Evolutionary conservation across 2,888 invertebrate genomes (phyloP), one percentile per base, ranked within the genome.

Genomic region (Polymixis flavicincta): DNA sequence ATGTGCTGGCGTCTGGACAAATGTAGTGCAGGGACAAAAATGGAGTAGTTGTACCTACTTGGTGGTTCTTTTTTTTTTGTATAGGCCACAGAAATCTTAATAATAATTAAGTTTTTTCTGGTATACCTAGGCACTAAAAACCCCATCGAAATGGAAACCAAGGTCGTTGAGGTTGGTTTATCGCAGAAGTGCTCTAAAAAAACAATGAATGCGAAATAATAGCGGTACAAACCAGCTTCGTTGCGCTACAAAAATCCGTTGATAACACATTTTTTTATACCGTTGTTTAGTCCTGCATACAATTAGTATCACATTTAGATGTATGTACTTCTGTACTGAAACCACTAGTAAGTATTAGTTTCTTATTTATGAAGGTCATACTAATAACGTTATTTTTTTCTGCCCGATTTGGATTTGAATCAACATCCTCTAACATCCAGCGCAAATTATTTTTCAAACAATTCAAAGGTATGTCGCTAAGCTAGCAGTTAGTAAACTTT

Each of bases 81-180:
- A n/a, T n/a, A n/a, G n/a, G n/a, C n/a, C n/a, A n/a, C n/a, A n/a
- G n/a, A n/a, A n/a, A n/a, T n/a, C n/a, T n/a, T n/a, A n/a, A n/a
- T n/a, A n/a, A n/a, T n/a, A n/a, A n/a, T n/a, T n/a, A n/a, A n/a
- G n/a, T n/a, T n/a, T n/a, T n/a, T n/a, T n/a, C n/a, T n/a, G 13
- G 7, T n/a, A 0, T 17, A n/a, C n/a, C n/a, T n/a, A 65, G 17
- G 11, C n/a, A 60, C 32, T 63, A 59, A 25, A 48, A 28, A 45
- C 28, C 57, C 4, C 28, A 54, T 68, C 7, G 57, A 83, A 83
- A 82, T 74, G 52, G 60, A 80, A 84, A 74, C 55, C 67, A 74
- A 84, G 74, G 67, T 52, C 80, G 17, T n/a, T 45, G 32, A 32
- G 64, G 59, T 71, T 25, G 11, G 52, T 45, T 82, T 81, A 65